These are phyloP conservation scores for Cyphomyrus plagiostoma DNA, from an alignment of 2,113 vertebrate species.

Conservation along the genomic window DNA sequence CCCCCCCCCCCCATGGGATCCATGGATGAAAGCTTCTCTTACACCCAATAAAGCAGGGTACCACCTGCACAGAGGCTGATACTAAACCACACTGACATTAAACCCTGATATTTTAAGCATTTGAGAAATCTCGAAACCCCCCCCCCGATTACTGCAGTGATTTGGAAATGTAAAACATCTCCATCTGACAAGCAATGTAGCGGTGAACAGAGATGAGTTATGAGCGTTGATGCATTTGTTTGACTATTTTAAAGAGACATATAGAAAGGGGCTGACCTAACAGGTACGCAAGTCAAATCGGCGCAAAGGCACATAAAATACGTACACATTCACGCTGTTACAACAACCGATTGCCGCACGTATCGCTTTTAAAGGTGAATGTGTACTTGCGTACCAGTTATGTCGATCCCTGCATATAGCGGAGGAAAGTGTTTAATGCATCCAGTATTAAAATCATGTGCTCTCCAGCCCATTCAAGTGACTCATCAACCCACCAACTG, in stretches of 20 bases:
- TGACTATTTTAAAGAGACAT: background rate
- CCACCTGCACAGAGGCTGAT: background rate
- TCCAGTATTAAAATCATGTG: background rate
- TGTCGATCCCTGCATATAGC: background rate
- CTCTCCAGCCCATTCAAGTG: background rate
- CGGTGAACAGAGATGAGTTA: background rate
- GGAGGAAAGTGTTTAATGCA: background rate
- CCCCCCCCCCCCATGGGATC: background rate
- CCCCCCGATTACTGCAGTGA: background rate
- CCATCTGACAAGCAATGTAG: background rate
- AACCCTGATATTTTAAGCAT: background rate
- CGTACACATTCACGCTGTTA: too few relatives aligned
- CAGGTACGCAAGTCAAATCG: too few relatives aligned
- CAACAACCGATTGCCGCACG: too few relatives aligned
- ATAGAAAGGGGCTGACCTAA: too few relatives aligned
- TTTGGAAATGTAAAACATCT: background rate
- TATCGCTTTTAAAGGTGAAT: too few relatives aligned
- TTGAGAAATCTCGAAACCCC: background rate
- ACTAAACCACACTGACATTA: constrained; percentile 1
- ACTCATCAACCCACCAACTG: background rate
- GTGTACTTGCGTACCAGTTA: too few relatives aligned
- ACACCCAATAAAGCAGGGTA: background rate
- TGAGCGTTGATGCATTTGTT: background rate
- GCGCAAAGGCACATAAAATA: too few relatives aligned
- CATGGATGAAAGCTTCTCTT: background rate